Evolutionary conservation across 2,888 invertebrate genomes (phyloP).

Genomic region (Erynnis tages): DNA sequence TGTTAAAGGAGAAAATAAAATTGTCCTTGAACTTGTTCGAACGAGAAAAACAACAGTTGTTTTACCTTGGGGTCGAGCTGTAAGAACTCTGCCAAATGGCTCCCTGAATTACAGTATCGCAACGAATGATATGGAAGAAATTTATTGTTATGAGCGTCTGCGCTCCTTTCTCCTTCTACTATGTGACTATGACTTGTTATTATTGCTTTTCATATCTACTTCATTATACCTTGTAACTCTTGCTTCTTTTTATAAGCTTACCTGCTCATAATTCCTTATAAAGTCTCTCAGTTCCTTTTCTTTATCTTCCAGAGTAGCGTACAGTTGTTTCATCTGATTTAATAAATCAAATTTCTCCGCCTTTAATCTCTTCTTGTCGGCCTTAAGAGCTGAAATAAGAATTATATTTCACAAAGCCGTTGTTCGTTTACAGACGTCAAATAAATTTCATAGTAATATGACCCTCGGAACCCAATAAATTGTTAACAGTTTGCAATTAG

Average conservation of each 20-base stretch:
- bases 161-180: conserved; percentile 9
- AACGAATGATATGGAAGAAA: conserved; percentile 20
- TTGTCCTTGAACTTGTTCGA: conserved; percentile 18
- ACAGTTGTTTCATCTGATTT: conserved; percentile 97
- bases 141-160: conserved; percentile 24
- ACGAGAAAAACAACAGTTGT: conserved; percentile 22
- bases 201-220: background rate
- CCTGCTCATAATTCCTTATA: conserved; percentile 96
- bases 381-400: conserved; percentile 86
- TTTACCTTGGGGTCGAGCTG: conserved; percentile 2
- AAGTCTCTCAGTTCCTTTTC: conserved; percentile 96
- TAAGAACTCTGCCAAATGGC: conserved; percentile 19
- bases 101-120: conserved; percentile 12
- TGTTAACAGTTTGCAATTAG: background rate
- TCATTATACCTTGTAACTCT: too few relatives aligned
- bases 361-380: conserved; percentile 94
- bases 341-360: conserved; percentile 96
- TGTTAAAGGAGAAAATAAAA: background rate
- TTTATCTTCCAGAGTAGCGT: conserved; percentile 96
- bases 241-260: conserved; percentile 41
- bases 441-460: too few relatives aligned
- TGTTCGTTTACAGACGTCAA: too few relatives aligned
- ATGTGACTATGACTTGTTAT: conserved; percentile 8
- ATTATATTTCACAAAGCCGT: conserved; percentile 12
- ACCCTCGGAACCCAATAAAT: conserved; percentile 1